These are phyloP conservation scores for Channa striata DNA, from an alignment of 2,797 vertebrate genomes.

Conservation along the genomic window DNA sequence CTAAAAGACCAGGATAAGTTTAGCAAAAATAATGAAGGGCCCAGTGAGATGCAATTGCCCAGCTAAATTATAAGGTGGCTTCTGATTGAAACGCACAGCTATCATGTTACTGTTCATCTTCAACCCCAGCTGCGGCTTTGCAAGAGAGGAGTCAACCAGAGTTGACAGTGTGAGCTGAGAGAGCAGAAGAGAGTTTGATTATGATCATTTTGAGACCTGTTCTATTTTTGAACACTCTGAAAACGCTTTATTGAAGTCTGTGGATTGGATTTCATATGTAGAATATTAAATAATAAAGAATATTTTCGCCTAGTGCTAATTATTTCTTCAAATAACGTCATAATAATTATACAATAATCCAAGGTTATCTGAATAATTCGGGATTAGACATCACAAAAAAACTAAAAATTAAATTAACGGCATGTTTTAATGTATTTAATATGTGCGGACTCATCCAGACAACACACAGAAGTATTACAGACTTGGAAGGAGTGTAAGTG, in stretches of 20 bases:
- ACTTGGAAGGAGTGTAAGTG: slow-evolving; percentile 17
- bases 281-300: slow-evolving; percentile 31
- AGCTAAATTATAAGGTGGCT: slow-evolving; percentile 35
- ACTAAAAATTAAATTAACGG: slow-evolving; percentile 3
- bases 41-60: slow-evolving; percentile 15
- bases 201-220: slow-evolving; percentile 48
- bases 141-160: slow-evolving; percentile 55
- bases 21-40: slow-evolving; percentile 25
- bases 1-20: slow-evolving; percentile 30
- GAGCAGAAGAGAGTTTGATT: slow-evolving; percentile 63
- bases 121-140: slow-evolving; percentile 57
- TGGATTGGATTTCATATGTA: slow-evolving; percentile 41
- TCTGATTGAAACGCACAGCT: slow-evolving; percentile 36
- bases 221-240: slow-evolving; percentile 60
- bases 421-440: slow-evolving; percentile 14
- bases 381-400: not conserved
- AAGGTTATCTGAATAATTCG: slow-evolving; percentile 1
- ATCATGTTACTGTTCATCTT: slow-evolving; percentile 43
- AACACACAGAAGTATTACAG: slow-evolving; percentile 19
- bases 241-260: slow-evolving; percentile 41
- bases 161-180: slow-evolving; percentile 52
- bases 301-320: slow-evolving; percentile 18
- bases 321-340: slow-evolving; percentile 12
- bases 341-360: slow-evolving; percentile 1
- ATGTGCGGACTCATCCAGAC: slow-evolving; percentile 8